Evolutionary conservation across 2,113 vertebrate genomes (phyloP).

Genomic region (Hydropotes inermis): DNA sequence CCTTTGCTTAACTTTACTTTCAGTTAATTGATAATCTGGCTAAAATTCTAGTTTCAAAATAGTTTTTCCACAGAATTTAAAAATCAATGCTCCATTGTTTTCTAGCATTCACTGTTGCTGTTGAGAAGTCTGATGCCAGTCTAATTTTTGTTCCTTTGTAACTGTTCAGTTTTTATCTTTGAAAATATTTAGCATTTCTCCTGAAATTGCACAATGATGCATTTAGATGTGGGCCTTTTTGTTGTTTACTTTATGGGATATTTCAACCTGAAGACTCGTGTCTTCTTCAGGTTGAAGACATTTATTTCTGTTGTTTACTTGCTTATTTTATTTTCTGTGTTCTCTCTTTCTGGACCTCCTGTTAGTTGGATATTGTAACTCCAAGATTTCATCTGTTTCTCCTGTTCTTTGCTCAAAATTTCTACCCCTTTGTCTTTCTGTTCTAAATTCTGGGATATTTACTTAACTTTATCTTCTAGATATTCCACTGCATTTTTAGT

Average conservation of each 20-base stretch:
- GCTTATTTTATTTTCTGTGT: background rate
- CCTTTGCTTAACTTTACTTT: background rate
- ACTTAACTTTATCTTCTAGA: background rate
- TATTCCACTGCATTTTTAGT: constrained; percentile 14
- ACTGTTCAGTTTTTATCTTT: background rate
- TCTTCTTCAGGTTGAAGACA: constrained; percentile 3
- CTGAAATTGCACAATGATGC: background rate
- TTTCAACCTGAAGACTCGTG: background rate
- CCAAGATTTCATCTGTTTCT: background rate
- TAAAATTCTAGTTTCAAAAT: constrained; percentile 1
- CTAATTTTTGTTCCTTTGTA: background rate
- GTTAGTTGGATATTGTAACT: background rate
- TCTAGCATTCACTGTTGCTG: background rate
- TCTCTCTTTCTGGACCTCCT: background rate
- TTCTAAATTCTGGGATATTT: background rate
- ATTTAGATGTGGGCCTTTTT: background rate
- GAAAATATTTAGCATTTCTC: background rate
- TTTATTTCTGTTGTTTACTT: background rate
- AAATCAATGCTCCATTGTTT: background rate
- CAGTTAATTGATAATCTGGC: background rate
- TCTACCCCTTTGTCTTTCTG: background rate
- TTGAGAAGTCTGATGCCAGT: background rate
- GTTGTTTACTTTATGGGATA: background rate
- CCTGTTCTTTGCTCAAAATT: background rate
- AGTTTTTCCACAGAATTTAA: background rate